Base-by-base conservation (phyloP, 37 sponge, comb jelly and placozoan species). In the Agelas oroides region DNA sequence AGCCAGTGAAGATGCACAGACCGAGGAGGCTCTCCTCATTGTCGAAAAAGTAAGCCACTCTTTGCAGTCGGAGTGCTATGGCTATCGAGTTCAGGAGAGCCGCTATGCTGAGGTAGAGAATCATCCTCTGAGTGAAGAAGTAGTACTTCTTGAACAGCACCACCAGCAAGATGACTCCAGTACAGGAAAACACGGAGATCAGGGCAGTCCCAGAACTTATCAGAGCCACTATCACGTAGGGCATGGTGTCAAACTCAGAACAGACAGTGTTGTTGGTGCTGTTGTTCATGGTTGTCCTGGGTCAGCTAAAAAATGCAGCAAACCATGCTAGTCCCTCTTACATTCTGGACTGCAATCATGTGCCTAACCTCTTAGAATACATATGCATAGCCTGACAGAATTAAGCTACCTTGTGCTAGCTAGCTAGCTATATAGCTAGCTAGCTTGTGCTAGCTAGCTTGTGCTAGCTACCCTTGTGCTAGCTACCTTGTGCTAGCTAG, bases 141-240 rank as follows among this genome's bases (percentile, higher is more conserved):
- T 70, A 18, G 71, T 95, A 89, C 59, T 95, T 95, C 88, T 89
- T 95, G 85, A 87, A 84, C 38, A 87, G 69, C 59, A 92, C 59
- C 16, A 95, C 88, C n/a, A 87, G 17, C 31, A 80, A 30, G 41
- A 90, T 86, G 86, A 90, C 83, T 19, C 79, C 79, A 13, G 81
- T 37, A 31, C 84, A 78, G 46, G 62, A 68, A 5, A 80, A 59
- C 17, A 63, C 27, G 5, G 82, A 87, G n/a, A 87, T 5, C 30
- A 13, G 3, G 1, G 65, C 88, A 30, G 58, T 15, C 3, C 37
- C 24, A 34, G 82, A 46, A 0, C 67, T 73, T 6, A 80, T 2
- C 1, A 73, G 34, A 23, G 81, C 80, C 14, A 80, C 58, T 65
- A 12, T 59, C 57, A 53, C 24, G 70, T 80, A 80, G 27, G 0